Conservation (phyloP, 2,797 vertebrate genomes). For the Periophthalmus magnuspinnatus region DNA sequence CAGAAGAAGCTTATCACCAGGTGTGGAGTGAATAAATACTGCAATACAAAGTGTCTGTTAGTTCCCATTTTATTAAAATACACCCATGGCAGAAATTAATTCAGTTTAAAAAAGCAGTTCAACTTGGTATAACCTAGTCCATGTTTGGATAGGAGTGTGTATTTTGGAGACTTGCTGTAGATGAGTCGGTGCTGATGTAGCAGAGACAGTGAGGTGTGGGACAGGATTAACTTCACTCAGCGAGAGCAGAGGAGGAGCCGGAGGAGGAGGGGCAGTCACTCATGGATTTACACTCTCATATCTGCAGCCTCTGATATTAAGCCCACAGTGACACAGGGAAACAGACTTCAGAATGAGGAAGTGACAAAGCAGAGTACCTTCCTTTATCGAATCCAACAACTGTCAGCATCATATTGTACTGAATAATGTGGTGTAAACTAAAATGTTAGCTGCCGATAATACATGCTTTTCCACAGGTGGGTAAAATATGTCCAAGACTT, state of each 20-base stretch:
- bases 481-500: no score
- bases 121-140: constrained; percentile 37
- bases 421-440: neutral
- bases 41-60: no score
- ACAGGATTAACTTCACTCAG: constrained; percentile 57
- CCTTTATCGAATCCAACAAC: neutral
- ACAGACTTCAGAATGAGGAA: constrained; percentile 17
- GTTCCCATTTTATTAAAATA: neutral
- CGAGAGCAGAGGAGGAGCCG: constrained; percentile 44
- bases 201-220: constrained; percentile 47
- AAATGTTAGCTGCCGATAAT: neutral
- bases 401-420: neutral
- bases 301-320: constrained; percentile 46
- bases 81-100: constrained; percentile 15
- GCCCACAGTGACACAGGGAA: constrained; percentile 45
- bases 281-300: constrained; percentile 59
- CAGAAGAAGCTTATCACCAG: no score
- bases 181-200: constrained; percentile 47
- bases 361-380: constrained; percentile 21
- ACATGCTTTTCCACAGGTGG: neutral
- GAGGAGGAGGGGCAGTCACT: constrained; percentile 49
- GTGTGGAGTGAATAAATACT: no score
- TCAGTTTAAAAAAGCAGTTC: constrained; percentile 25
- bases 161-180: constrained; percentile 41
- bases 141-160: constrained; percentile 29